phyloP scores from a whole-genome alignment of 2,113 vertebrate genomes.

The Psilopsiagon aurifrons region DNA sequence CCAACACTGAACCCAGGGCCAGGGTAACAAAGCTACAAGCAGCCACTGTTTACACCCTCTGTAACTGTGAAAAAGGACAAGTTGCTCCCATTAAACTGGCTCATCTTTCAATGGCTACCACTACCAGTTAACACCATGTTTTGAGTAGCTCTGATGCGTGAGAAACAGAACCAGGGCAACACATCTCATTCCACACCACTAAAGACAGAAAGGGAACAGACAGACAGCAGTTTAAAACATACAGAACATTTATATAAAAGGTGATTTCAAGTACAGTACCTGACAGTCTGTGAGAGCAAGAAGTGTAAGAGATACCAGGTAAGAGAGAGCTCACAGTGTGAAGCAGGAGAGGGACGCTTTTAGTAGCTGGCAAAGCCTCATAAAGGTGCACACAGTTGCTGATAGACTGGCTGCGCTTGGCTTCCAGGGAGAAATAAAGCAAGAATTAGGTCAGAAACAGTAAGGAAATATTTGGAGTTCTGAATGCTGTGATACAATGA shows the following conservation, averaged over 20 bases:
- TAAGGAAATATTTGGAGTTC: not conserved
- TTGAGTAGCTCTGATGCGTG: not conserved
- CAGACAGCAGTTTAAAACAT: not conserved
- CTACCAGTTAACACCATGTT: not conserved
- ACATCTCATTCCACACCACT: not conserved
- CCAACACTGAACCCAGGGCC: not conserved
- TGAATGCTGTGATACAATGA: not conserved
- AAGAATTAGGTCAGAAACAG: constrained; percentile 67
- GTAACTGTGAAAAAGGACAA: not conserved
- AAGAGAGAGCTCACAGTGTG: constrained; percentile 99
- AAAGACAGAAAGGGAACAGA: not conserved
- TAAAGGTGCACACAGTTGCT: constrained; percentile 98
- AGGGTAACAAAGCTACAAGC: not conserved
- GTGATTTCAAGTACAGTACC: constrained; percentile 84
- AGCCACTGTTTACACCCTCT: not conserved
- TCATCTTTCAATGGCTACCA: not conserved
- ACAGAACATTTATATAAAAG: constrained; percentile 30
- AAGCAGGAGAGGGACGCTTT: constrained; percentile 97
- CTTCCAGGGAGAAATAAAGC: constrained; percentile 85
- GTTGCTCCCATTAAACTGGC: not conserved
- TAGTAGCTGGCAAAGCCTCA: constrained; percentile 96
- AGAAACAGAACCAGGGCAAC: not conserved
- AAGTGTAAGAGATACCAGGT: constrained; percentile 97
- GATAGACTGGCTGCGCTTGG: constrained; percentile 99
- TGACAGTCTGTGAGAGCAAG: constrained; percentile 98